These are phyloP conservation scores for Thera britannica DNA, from an alignment of 2,888 invertebrate species.

Conservation along the genomic window DNA sequence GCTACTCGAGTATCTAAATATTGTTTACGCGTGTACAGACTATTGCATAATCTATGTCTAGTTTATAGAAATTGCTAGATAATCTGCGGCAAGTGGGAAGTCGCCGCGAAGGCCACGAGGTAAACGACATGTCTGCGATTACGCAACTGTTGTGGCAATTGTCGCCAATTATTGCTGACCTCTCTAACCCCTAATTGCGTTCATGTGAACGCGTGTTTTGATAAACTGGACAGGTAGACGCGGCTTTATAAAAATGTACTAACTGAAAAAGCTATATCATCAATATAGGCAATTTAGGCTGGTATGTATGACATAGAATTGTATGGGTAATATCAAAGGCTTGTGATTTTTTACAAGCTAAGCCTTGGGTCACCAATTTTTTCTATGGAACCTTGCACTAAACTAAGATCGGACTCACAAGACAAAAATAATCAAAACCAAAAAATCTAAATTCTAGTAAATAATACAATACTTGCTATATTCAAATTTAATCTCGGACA, in stretches of 20 bases:
- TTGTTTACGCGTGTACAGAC: constrained; percentile 12
- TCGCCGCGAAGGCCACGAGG: constrained; percentile 65
- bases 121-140: constrained; percentile 75
- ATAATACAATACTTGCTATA: background rate
- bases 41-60: constrained; percentile 6
- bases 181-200: constrained; percentile 42
- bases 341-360: too few relatives aligned
- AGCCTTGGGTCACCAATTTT: too few relatives aligned
- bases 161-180: constrained; percentile 58
- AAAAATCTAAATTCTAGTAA: background rate
- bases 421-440: background rate
- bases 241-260: background rate
- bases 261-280: background rate
- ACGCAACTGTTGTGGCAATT: constrained; percentile 61
- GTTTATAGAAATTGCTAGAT: constrained; percentile 21
- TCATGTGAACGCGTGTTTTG: constrained; percentile 41
- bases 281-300: too few relatives aligned
- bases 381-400: too few relatives aligned
- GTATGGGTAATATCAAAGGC: too few relatives aligned
- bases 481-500: constrained; percentile 9
- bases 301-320: too few relatives aligned
- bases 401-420: too few relatives aligned
- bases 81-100: constrained; percentile 58
- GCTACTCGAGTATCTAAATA: background rate
- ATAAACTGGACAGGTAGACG: constrained; percentile 34